A percentile compares a stretch with the other conserved stretches of the same genome.
These are phyloP conservation scores for Hexactinellida sp. DNA, from an alignment of 37 sponge, comb jelly and placozoan genomes.

Conservation along the genomic window DNA sequence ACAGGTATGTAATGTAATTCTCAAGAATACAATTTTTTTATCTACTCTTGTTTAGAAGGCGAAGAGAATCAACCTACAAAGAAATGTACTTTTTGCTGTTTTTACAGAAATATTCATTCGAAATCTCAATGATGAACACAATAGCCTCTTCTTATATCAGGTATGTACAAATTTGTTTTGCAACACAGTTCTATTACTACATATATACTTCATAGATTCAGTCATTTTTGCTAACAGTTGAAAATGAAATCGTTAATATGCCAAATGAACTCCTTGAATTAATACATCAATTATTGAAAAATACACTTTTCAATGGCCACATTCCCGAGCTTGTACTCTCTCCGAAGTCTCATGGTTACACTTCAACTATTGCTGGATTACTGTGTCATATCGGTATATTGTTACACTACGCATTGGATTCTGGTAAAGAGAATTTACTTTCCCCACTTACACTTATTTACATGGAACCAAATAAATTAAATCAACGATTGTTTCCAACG, in stretches of 20 bases:
- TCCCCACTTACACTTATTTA: constrained; percentile 7
- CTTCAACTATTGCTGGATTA: not conserved
- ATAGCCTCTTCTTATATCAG: not conserved
- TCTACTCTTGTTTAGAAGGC: not conserved
- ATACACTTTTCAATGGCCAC: not conserved
- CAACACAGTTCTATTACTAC: no score
- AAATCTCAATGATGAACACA: not conserved
- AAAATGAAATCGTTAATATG: not conserved
- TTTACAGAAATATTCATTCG: not conserved
- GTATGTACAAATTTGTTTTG: no score
- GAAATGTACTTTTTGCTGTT: not conserved
- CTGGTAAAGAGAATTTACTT: not conserved
- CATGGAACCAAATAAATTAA: not conserved
- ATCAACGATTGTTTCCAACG: not conserved
- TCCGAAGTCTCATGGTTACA: not conserved
- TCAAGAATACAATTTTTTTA: no score
- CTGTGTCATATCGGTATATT: not conserved
- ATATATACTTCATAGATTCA: not conserved
- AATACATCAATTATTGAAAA: not conserved
- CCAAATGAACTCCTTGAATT: not conserved
- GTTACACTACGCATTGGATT: not conserved
- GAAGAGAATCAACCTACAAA: not conserved
- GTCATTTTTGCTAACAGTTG: not conserved
- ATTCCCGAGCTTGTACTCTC: not conserved
- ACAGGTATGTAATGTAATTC: not conserved